Percentiles rank a stretch among this genome's conserved stretches.
Conservation (phyloP, 2,888 invertebrate species). For the Ellobium chinense region DNA sequence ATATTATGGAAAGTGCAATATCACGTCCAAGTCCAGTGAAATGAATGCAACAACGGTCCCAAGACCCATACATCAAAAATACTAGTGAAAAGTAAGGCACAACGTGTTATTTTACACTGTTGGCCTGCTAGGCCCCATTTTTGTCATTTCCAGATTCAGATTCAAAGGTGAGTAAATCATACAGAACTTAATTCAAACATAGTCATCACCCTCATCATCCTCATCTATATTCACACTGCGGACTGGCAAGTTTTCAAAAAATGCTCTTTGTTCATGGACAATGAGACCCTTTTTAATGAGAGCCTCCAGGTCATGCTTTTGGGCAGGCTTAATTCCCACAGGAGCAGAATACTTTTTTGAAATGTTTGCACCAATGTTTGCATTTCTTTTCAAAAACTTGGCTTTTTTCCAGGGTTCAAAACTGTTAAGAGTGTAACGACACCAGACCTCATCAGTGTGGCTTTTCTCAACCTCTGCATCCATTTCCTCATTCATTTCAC, state of each 20-base stretch:
- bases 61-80: neutral
- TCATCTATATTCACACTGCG: constrained; percentile 4
- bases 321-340: constrained; percentile 23
- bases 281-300: constrained; percentile 34
- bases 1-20: neutral
- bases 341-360: constrained; percentile 22
- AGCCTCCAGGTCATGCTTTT: constrained; percentile 21
- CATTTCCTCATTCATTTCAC: constrained; percentile 28
- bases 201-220: constrained; percentile 20
- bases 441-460: constrained; percentile 33
- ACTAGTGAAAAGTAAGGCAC: neutral
- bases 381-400: constrained; percentile 3
- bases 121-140: neutral
- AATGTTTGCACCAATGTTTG: neutral
- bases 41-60: neutral
- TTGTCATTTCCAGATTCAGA: neutral
- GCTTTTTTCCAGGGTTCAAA: constrained; percentile 27
- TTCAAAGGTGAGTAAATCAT: neutral
- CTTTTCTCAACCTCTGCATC: neutral
- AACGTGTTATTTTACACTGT: neutral
- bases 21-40: neutral
- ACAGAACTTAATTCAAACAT: neutral
- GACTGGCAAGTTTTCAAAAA: constrained; percentile 30
- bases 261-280: neutral
- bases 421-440: constrained; percentile 25